Evolutionary conservation across 2,113 vertebrate species (phyloP), one percentile per base, ranked within the genome.

Genomic region (Xenotilapia flavipinnis): DNA sequence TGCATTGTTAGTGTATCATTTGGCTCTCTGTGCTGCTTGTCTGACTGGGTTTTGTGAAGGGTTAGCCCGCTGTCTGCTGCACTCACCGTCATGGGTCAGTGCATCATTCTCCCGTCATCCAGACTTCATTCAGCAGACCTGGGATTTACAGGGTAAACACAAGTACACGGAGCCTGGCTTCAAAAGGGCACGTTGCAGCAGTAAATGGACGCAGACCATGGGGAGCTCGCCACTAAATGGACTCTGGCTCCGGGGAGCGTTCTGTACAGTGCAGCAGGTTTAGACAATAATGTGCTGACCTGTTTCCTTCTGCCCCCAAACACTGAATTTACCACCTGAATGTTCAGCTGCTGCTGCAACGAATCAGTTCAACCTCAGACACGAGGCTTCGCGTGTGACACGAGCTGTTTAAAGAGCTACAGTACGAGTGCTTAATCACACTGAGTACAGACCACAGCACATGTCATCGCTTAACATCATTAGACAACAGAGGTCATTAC

Each of bases 191-290:
- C 28, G 42, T 77, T 9, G 80, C 60, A 7, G 90, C 84, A 84
- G 77, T 86, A 84, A 89, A 56, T 80, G 82, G 80, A 83, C 21
- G 3, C 7, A 11, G 88, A 81, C 40, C 65, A 6, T 31, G 42
- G 82, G 86, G 84, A 89, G 75, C 31, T 45, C 38, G 5, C 47
- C 47, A 9, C 4, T 91, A 91, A 90, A 86, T 91, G 92, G 90
- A 84, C 58, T 55, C 7, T 26, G 90, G 81, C 87, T 79, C 81
- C 33, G 1, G 92, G 86, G 87, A 88, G 13, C n/a, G 11, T 80
- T 89, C 62, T 68, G 65, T 9, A 31, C 81, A n/a, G n/a, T 58
- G 9, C 68, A 55, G 84, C 5, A 42, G 90, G 38, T 77, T 82
- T 53, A 51, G 21, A 90, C 56, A 89, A 89, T 79, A 68, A 84